These are phyloP conservation scores for Kryptolebias ocellatus DNA, from an alignment of 2,797 vertebrate species.

Conservation along the genomic window DNA sequence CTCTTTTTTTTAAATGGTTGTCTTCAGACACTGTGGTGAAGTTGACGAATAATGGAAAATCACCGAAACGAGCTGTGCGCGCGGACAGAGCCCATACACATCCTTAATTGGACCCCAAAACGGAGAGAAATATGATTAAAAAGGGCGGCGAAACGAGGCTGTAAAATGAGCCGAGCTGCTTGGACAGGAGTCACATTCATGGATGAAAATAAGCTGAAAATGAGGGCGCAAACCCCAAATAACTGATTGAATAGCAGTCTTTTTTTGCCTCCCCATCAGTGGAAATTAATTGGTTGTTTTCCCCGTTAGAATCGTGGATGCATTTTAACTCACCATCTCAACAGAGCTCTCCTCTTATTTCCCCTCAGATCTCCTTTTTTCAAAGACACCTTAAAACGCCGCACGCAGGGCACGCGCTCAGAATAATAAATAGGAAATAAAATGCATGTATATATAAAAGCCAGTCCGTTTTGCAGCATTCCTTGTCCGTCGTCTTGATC, in stretches of 20 bases:
- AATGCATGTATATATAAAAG: constrained; percentile 8
- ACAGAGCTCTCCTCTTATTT: constrained; percentile 73
- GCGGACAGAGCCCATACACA: constrained; percentile 12
- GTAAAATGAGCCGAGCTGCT: constrained; percentile 15
- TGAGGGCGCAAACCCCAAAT: too few relatives aligned
- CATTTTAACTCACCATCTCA: constrained; percentile 78
- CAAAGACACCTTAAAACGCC: constrained; percentile 57
- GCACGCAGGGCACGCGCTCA: constrained; percentile 37
- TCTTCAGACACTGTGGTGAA: constrained; percentile 48
- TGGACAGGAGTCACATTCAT: constrained; percentile 15
- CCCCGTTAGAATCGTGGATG: constrained; percentile 27
- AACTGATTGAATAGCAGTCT: too few relatives aligned
- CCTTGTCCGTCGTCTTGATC: constrained; percentile 73
- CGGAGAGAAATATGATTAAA: constrained; percentile 15
- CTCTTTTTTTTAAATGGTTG: constrained; percentile 60
- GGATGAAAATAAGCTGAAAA: not conserved
- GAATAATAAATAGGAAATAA: constrained; percentile 18
- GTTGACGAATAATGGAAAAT: constrained; percentile 35
- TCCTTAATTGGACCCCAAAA: constrained; percentile 20
- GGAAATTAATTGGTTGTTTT: constrained; percentile 60
- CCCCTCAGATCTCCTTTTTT: constrained; percentile 42
- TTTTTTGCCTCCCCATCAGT: not conserved
- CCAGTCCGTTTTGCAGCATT: constrained; percentile 56
- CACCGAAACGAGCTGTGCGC: constrained; percentile 16
- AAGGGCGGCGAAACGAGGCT: constrained; percentile 9